Base-by-base conservation (phyloP, 2,797 vertebrate genomes). In the Ispidina picta region DNA sequence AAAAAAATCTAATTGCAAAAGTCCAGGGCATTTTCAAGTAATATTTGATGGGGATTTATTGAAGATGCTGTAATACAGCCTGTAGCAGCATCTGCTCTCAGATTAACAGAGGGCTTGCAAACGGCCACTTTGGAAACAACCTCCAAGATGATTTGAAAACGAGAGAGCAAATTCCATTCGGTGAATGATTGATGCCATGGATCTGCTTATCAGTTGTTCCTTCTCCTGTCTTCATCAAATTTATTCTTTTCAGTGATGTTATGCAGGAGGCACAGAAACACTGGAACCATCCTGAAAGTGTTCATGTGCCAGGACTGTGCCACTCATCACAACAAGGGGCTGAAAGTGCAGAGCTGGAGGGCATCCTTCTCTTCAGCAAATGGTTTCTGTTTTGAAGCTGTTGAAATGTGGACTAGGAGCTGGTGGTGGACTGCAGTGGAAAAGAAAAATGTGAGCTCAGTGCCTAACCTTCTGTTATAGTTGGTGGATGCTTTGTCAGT, bases 41-140 rank as follows among this genome's bases (percentile, higher is more conserved):
- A 19, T 71, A 20, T 63, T 54, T 81, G 63, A 44, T 72, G 76
- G 73, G 52, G 48, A 71, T 83, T 93, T 93, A 76, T 62, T 65
- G 64, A 76, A 69, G 81, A 43, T 72, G 59, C 74, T 86, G 41
- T 75, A 66, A 56, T 52, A 22, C 21, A 46, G 44, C 52, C 72
- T 87, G 51, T 65, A 63, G 55, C 39, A 72, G 55, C 73, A 80
- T 92, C 91, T 91, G 87, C 87, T 91, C 83, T 43, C 76, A 86
- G 65, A 71, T 76, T 80, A 88, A 48, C 55, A 48, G 55, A 48
- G 66, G 21, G 31, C 68, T 92, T 75, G 76, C 63, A 83, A 77
- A 83, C 4, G 25, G 25, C 55, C 65, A 23, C 65, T 87, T 85
- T 33, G 55, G 73, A 87, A 83, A 56, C 62, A 69, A 58, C 66